Evolutionary conservation across 2,888 invertebrate genomes (phyloP).

Genomic region (Gibbula magus): DNA sequence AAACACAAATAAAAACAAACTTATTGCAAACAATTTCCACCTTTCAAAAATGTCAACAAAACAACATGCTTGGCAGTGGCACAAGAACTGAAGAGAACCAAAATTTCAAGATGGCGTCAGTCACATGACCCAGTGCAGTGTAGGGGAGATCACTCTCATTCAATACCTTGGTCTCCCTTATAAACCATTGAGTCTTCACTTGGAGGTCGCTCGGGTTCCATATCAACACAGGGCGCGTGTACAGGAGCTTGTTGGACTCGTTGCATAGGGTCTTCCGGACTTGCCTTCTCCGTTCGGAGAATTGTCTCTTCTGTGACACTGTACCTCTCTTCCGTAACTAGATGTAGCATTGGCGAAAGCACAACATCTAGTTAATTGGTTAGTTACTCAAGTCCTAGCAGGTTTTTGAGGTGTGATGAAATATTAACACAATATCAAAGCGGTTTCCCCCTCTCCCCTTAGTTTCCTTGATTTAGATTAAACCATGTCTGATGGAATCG

Average conservation of each 20-base stretch:
- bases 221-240: constrained; percentile 14
- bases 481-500: too few species aligned
- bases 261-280: constrained; percentile 43
- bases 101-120: background rate
- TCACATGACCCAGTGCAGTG: background rate
- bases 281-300: constrained; percentile 42
- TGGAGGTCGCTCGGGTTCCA: background rate
- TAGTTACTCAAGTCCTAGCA: background rate
- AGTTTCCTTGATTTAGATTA: too few species aligned
- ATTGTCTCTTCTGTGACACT: constrained; percentile 55
- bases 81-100: too few species aligned
- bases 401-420: too few species aligned
- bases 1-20: too few species aligned
- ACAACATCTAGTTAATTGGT: constrained; percentile 19
- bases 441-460: too few species aligned
- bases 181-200: constrained; percentile 3
- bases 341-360: constrained; percentile 1
- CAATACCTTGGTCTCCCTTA: constrained; percentile 16
- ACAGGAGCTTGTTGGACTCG: background rate
- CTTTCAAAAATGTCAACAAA: too few species aligned
- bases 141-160: background rate
- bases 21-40: too few species aligned
- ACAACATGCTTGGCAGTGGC: too few species aligned
- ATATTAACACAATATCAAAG: too few species aligned
- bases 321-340: constrained; percentile 49